A percentile compares a stretch with the other conserved stretches of the same genome.
Evolutionary conservation across 2,113 vertebrate genomes (phyloP).

Genomic region (Dasyprocta punctata): DNA sequence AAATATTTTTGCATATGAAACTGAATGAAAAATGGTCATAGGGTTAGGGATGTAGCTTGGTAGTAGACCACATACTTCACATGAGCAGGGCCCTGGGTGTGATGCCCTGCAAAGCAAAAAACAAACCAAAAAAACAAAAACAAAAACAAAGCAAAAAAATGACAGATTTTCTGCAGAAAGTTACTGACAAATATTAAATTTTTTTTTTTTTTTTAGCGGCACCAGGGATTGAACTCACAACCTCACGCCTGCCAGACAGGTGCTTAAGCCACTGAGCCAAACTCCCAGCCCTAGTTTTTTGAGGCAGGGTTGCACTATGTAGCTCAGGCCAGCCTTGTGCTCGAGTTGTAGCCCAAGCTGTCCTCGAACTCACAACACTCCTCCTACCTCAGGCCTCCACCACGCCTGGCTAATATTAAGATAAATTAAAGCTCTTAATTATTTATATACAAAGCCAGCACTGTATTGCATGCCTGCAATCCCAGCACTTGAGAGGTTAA

Average conservation of each 20-base stretch:
- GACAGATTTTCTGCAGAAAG: not conserved
- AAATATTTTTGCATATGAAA: constrained; percentile 42
- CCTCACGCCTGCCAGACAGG: no score
- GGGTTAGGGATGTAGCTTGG: no score
- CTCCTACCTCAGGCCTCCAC: no score
- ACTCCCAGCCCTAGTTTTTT: no score
- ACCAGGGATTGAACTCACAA: no score
- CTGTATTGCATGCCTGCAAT: not conserved
- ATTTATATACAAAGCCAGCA: not conserved
- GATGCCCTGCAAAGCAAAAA: not conserved
- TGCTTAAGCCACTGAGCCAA: no score
- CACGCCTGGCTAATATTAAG: constrained; percentile 50
- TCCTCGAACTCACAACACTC: no score
- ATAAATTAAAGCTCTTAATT: constrained; percentile 18
- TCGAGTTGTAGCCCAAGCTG: no score
- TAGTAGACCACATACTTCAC: not conserved
- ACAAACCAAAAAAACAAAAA: not conserved
- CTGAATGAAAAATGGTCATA: not conserved
- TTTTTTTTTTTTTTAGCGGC: no score
- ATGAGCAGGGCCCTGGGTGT: not conserved
- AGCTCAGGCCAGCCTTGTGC: no score
- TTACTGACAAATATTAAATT: constrained; percentile 48
- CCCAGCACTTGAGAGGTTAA: not conserved
- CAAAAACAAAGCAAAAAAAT: not conserved
- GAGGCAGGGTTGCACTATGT: no score